phyloP scores from a whole-genome alignment of 2,797 vertebrate genomes.

The Hemitrygon akajei region DNA sequence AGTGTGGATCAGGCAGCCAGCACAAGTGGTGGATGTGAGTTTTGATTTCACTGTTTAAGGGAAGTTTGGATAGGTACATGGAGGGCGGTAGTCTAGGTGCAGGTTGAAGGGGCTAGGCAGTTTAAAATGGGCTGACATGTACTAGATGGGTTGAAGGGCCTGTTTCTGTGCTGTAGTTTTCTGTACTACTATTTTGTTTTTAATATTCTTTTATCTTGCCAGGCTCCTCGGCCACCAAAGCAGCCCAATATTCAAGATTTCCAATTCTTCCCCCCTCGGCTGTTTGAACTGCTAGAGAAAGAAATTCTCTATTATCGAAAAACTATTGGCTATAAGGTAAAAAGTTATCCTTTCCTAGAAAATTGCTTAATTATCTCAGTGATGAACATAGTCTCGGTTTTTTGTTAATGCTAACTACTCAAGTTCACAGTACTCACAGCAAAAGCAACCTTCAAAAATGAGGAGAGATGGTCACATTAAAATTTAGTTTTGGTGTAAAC shows the following conservation, averaged over 20 bases:
- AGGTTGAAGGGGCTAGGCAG: too few relatives aligned
- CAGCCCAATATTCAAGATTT: conserved; percentile 99
- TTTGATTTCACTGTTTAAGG: too few relatives aligned
- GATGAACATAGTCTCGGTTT: not conserved
- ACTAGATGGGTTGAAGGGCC: too few relatives aligned
- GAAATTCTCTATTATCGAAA: conserved; percentile 98
- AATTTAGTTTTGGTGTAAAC: not conserved
- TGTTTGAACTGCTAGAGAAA: conserved; percentile 95
- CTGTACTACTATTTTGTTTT: not conserved
- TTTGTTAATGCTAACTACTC: not conserved
- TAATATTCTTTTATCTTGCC: not conserved
- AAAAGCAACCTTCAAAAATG: not conserved
- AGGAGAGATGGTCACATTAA: not conserved
- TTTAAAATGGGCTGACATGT: too few relatives aligned
- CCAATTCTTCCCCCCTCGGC: conserved; percentile 94
- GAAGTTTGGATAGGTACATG: too few relatives aligned
- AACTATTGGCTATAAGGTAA: conserved; percentile 97
- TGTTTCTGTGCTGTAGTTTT: too few relatives aligned
- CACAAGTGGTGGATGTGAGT: too few relatives aligned
- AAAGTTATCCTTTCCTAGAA: not conserved
- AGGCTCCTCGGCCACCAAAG: conserved; percentile 96
- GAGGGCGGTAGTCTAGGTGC: too few relatives aligned
- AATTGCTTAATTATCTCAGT: not conserved
- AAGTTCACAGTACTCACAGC: not conserved
- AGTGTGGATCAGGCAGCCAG: too few relatives aligned